These are phyloP conservation scores for Ceratothoa steindachneri DNA, from an alignment of 2,888 invertebrate species.

Conservation along the genomic window DNA sequence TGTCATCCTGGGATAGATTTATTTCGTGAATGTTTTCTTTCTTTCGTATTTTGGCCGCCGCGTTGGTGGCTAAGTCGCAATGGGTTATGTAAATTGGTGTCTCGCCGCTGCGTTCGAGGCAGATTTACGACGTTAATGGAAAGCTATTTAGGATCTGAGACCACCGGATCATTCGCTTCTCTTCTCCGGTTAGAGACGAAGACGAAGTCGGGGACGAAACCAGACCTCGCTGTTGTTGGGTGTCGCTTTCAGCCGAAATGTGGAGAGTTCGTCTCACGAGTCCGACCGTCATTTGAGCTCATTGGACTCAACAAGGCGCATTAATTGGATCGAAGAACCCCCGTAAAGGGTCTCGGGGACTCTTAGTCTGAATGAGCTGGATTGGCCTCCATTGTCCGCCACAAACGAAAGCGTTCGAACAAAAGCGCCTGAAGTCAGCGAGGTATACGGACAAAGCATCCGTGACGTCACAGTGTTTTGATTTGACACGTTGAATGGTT, in stretches of 20 bases:
- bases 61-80: too few relatives aligned
- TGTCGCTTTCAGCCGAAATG: slow-evolving; percentile 6
- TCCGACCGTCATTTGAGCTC: neutral
- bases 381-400: neutral
- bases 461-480: slow-evolving; percentile 4
- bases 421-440: neutral
- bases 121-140: neutral
- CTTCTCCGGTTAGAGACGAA: neutral
- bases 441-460: neutral
- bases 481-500: slow-evolving; percentile 8
- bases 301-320: neutral
- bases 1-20: neutral
- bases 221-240: too few relatives aligned
- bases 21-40: neutral
- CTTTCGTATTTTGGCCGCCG: too few relatives aligned
- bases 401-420: neutral
- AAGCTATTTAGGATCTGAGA: neutral
- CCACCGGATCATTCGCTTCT: neutral
- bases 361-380: neutral
- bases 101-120: too few relatives aligned
- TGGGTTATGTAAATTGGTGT: too few relatives aligned
- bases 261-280: neutral
- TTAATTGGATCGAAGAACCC: neutral
- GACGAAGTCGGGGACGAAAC: too few relatives aligned
- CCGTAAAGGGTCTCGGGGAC: neutral